phyloP scores from a whole-genome alignment of 2,113 vertebrate species.

The Sclerurus mexicanus region DNA sequence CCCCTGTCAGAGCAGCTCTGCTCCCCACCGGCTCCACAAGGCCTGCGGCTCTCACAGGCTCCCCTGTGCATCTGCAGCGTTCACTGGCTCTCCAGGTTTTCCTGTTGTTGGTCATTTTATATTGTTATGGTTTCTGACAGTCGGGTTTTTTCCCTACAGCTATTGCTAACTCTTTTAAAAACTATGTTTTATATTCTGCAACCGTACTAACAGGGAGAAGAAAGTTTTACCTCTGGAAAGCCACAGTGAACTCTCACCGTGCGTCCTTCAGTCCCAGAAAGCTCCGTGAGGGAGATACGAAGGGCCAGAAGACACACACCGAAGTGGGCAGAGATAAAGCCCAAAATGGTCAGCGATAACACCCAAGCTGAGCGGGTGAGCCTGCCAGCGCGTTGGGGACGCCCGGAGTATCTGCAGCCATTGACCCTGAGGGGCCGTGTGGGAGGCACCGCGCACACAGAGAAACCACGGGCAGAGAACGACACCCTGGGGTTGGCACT shows the following conservation, averaged over 20 bases:
- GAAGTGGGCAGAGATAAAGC: neutral
- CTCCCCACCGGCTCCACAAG: neutral
- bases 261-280: neutral
- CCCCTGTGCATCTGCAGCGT: accelerated
- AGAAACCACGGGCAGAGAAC: accelerated
- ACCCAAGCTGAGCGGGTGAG: accelerated
- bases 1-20: accelerated
- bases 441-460: neutral
- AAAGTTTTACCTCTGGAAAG: neutral
- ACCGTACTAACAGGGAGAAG: neutral
- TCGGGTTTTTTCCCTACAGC: neutral
- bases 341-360: neutral
- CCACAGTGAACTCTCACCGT: neutral
- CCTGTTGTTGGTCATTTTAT: neutral
- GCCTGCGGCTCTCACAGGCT: accelerated
- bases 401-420: neutral
- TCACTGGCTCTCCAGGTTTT: too few species aligned
- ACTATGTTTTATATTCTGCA: neutral
- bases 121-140: neutral
- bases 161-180: neutral
- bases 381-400: too few species aligned
- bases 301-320: accelerated
- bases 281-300: neutral
- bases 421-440: too few species aligned
- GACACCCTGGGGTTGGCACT: accelerated